Percentiles rank a stretch among this genome's conserved stretches.
phyloP scores from a whole-genome alignment of 2,888 invertebrate species.

The Caenorhabditis doughertyi region DNA sequence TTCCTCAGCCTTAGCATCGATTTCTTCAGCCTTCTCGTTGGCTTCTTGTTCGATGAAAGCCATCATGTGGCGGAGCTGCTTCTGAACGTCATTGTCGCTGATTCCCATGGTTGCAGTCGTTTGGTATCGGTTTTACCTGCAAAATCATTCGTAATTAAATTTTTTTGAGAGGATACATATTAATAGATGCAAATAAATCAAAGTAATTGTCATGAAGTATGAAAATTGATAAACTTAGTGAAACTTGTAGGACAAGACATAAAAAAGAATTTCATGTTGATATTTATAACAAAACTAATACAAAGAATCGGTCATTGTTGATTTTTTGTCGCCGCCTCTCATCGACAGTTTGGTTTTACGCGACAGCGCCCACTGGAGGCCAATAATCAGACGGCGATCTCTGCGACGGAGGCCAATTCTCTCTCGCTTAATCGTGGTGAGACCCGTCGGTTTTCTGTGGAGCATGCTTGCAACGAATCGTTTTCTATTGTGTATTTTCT shows the following conservation, averaged over 20 bases:
- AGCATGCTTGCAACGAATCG: constrained; percentile 36
- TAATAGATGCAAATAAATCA: neutral
- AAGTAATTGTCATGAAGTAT: too few relatives aligned
- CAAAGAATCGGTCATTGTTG: constrained; percentile 47
- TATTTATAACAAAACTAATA: constrained; percentile 35
- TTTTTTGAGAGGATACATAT: neutral
- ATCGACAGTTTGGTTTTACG: constrained; percentile 32
- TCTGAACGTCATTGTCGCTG: constrained; percentile 83
- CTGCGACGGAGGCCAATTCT: constrained; percentile 44
- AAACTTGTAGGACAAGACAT: neutral
- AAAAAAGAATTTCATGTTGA: neutral
- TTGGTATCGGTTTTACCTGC: constrained; percentile 42
- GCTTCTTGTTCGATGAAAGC: constrained; percentile 99
- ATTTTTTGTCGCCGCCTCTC: constrained; percentile 51
- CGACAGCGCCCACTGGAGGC: constrained; percentile 37
- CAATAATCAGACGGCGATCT: constrained; percentile 63
- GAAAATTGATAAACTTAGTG: neutral
- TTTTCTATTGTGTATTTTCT: constrained; percentile 7
- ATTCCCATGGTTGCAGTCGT: constrained; percentile 79
- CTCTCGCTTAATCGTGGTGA: constrained; percentile 40
- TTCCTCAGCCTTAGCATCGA: constrained; percentile 99
- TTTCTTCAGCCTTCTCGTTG: constrained; percentile 99
- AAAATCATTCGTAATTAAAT: too few relatives aligned
- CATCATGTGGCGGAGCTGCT: constrained; percentile 99
- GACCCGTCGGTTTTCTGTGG: constrained; percentile 44